Evolutionary conservation across 2,888 invertebrate species (phyloP).

Genomic region (Archips crataeganus): DNA sequence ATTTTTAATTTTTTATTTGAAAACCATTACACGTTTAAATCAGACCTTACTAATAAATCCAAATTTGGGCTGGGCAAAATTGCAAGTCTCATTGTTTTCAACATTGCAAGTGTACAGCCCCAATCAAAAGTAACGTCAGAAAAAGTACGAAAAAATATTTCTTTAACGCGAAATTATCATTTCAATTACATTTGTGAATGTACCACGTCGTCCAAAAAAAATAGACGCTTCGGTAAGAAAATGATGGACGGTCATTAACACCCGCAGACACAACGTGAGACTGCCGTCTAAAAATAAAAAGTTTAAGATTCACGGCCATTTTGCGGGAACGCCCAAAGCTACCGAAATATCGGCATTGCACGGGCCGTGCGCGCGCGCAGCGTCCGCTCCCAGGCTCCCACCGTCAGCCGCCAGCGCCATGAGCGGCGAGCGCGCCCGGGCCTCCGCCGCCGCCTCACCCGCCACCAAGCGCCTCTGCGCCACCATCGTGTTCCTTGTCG

Average conservation of each 20-base stretch:
- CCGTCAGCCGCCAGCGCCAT: constrained; percentile 69
- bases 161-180: background rate
- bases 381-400: constrained; percentile 60
- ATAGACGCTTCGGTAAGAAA: constrained; percentile 25
- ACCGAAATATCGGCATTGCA: constrained; percentile 46
- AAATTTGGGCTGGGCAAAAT: too few relatives aligned
- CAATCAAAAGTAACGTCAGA: too few relatives aligned
- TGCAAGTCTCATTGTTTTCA: too few relatives aligned
- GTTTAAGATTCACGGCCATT: constrained; percentile 63
- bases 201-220: constrained; percentile 9
- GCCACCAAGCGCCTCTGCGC: background rate
- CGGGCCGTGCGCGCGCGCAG: constrained; percentile 52
- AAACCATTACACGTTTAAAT: too few relatives aligned
- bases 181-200: constrained; percentile 7
- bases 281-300: constrained; percentile 66
- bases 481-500: constrained; percentile 60
- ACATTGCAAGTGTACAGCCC: too few relatives aligned
- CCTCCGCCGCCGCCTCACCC: constrained; percentile 1
- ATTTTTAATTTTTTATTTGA: background rate
- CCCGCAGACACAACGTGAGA: constrained; percentile 69
- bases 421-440: constrained; percentile 48
- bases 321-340: constrained; percentile 44
- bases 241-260: constrained; percentile 62
- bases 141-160: background rate
- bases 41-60: too few relatives aligned